A percentile compares a stretch with the other conserved stretches of the same genome.
Conservation (phyloP, 2,113 vertebrate genomes). For the Thunnus thynnus region DNA sequence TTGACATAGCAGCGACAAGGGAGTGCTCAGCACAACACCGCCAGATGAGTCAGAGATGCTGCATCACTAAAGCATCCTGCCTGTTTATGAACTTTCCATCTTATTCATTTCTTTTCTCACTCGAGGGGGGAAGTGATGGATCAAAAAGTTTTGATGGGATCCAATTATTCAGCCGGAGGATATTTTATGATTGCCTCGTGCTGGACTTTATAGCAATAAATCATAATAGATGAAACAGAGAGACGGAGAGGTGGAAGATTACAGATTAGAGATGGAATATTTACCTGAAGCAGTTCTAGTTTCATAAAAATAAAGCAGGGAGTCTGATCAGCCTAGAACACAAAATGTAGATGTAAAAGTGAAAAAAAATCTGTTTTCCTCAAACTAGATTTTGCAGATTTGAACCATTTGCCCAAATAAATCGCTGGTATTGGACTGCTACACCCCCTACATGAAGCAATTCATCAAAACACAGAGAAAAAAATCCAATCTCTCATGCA, state of each 20-base stretch:
- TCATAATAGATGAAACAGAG: constrained; percentile 28
- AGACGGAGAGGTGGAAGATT: background rate
- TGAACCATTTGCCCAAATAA: no score
- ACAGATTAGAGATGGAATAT: constrained; percentile 4
- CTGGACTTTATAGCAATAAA: constrained; percentile 22
- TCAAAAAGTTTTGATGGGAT: constrained; percentile 27
- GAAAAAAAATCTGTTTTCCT: no score
- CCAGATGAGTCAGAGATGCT: constrained; percentile 61
- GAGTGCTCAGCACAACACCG: constrained; percentile 40
- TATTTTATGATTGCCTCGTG: constrained; percentile 33
- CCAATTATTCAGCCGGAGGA: constrained; percentile 47
- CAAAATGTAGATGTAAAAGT: constrained; percentile 20
- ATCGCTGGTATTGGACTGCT: no score
- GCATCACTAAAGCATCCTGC: constrained; percentile 8
- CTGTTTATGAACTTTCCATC: constrained; percentile 35
- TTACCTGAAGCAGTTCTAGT: constrained; percentile 24
- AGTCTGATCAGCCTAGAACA: constrained; percentile 25
- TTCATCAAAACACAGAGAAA: no score
- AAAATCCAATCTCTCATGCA: no score
- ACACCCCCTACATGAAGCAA: no score
- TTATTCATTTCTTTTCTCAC: constrained; percentile 5
- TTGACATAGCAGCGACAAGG: constrained; percentile 57
- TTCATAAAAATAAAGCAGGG: constrained; percentile 34
- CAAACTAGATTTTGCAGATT: no score
- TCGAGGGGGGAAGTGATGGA: background rate